Base-by-base conservation (phyloP, 2,797 vertebrate genomes). In the Coracias cyanogaster region DNA sequence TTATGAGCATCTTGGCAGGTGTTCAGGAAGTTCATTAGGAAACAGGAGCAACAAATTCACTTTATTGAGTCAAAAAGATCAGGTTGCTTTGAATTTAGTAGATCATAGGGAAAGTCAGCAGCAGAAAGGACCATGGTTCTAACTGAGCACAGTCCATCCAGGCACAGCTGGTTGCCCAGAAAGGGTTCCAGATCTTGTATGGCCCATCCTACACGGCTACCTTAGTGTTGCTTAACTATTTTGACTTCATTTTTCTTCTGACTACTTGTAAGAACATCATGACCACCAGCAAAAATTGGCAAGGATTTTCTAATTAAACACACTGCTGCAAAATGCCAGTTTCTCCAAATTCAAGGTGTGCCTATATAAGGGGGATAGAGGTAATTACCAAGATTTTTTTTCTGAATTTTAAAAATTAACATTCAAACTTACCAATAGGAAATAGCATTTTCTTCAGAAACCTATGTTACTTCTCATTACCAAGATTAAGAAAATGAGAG, bases 21-120 rank as follows among this genome's bases (percentile, higher is more conserved):
- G 64, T 92, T 96, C 92, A 86, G 72, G 61, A 92, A 93, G 71
- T 79, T 95, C 85, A 86, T 93, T 92, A 94, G 66, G 91, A 96
- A 96, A 93, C 35, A 1, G 43, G 35, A 82, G 35, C 84, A 88
- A 66, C 41, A 77, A 82, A 87, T 74, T 7, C 69, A 39, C 57
- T 91, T 81, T 69, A 84, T 37, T 67, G 71, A 89, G 86, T 81
- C 29, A 51, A 87, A 86, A 91, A 82, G 62, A 82, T 78, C 58
- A 81, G 0, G 1, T 85, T 78, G 9, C 49, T 95, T 82, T 91
- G 72, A 69, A 57, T 69, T 80, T n/a, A 45, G 31, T 29, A 14
- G 25, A 45, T 79, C 70, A 55, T 43, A 76, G 16, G n/a, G 28
- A 65, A 81, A 72, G 31, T 31, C 77, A 85, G 77, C 37, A 73